These are phyloP conservation scores for Ormyrus labotus DNA, from an alignment of 2,888 invertebrate species.

Conservation along the genomic window DNA sequence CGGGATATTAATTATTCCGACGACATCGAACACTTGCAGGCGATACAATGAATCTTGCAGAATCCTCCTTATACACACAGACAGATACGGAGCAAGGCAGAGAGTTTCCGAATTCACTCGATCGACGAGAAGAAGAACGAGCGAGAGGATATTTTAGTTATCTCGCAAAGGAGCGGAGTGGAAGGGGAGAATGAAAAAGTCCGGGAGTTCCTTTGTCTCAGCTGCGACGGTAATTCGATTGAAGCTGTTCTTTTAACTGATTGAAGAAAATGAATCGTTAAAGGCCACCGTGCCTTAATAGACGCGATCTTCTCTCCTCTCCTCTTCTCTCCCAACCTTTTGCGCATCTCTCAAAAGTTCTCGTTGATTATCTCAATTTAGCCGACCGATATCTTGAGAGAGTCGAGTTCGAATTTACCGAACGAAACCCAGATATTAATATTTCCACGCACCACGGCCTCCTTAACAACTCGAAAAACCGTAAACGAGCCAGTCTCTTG, in stretches of 20 bases:
- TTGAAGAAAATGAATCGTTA: conserved; percentile 49
- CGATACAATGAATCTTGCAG: conserved; percentile 18
- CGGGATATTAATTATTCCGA: conserved; percentile 43
- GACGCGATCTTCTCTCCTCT: conserved; percentile 27
- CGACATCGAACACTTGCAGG: conserved; percentile 6
- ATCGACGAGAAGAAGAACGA: background rate
- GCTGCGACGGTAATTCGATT: conserved; percentile 29
- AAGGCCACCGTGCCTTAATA: conserved; percentile 15
- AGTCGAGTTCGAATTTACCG: background rate
- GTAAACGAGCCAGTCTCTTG: background rate
- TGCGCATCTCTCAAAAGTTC: background rate
- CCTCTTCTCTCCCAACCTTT: background rate
- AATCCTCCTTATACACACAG: background rate
- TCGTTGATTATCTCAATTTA: conserved; percentile 41
- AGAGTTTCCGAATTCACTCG: conserved; percentile 2
- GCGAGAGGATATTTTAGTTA: conserved; percentile 13
- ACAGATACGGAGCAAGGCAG: background rate
- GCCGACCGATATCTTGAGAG: conserved; percentile 2
- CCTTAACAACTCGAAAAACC: background rate
- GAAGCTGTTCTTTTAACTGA: conserved; percentile 43
- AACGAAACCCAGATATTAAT: background rate
- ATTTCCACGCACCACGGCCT: background rate
- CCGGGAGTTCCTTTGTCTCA: conserved; percentile 44
- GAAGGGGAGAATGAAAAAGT: conserved; percentile 37
- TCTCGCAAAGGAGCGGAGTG: conserved; percentile 14